Conservation (phyloP, 2,797 vertebrate genomes). For the Salarias fasciatus region DNA sequence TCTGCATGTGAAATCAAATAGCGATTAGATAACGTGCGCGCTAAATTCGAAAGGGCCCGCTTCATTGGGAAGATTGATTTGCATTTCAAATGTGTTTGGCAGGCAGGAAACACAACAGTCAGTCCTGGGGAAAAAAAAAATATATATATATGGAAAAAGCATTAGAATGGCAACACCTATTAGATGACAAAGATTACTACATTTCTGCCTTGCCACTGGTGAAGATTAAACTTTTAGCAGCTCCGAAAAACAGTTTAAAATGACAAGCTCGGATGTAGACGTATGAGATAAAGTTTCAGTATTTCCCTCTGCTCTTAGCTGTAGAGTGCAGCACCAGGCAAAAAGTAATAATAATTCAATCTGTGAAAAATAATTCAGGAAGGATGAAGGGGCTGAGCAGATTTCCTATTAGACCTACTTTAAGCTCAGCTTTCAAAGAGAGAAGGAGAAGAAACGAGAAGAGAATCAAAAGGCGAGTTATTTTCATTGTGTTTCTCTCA, state of each 20-base stretch:
- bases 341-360: slow-evolving; percentile 49
- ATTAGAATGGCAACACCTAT: slow-evolving; percentile 17
- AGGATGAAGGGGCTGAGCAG: slow-evolving; percentile 30
- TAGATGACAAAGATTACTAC: slow-evolving; percentile 36
- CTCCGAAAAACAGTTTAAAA: slow-evolving; percentile 28
- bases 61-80: slow-evolving; percentile 72
- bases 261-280: slow-evolving; percentile 31
- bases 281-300: slow-evolving; percentile 34
- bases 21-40: slow-evolving; percentile 69
- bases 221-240: slow-evolving; percentile 40
- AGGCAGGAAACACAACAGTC: slow-evolving; percentile 38
- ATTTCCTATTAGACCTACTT: slow-evolving; percentile 48
- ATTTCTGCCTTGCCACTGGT: slow-evolving; percentile 29
- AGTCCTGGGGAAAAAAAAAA: slow-evolving; percentile 27
- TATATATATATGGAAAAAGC: neutral
- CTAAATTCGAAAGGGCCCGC: slow-evolving; percentile 66
- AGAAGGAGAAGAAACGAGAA: slow-evolving; percentile 18
- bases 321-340: slow-evolving; percentile 45
- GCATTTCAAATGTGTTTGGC: slow-evolving; percentile 58
- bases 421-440: slow-evolving; percentile 28
- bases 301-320: slow-evolving; percentile 32
- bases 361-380: slow-evolving; percentile 30
- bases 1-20: slow-evolving; percentile 76
- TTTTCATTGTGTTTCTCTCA: slow-evolving; percentile 36
- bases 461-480: slow-evolving; percentile 20